Evolutionary conservation across 1,140 invertebrate genomes (phyloP), one percentile per base, ranked within the genome.

Genomic region (Aricia agestis): DNA sequence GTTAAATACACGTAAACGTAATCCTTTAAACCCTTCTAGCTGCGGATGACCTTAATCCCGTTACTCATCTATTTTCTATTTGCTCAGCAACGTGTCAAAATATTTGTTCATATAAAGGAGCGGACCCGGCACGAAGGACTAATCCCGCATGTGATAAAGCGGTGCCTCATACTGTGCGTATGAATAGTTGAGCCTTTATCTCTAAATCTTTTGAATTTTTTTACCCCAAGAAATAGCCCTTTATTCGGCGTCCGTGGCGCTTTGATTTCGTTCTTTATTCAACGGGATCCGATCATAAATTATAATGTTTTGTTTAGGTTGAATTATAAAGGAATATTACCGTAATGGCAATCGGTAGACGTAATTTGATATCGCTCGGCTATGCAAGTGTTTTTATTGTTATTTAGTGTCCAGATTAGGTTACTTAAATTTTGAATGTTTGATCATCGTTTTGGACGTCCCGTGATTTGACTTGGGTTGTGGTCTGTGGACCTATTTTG

Each of bases 131-230:
- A 78, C 78, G 82, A 81, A 81, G 73, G 75, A 72, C 80, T 91
- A 91, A 90, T 88, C 86, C 81, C 73, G 66, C 89, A 85, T 90
- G 85, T 91, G 86, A 88, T 89, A 91, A 91, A 91, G 81, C 87
- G 86, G 85, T 85, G 83, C 85, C 82, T 84, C 81, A 80, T 82
- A 82, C 84, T 80, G 79, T 82, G 80, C 76, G 74, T 81, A 83
- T 86, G 86, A 89, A 87, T 86, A 86, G 82, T 84, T 75, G 74
- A 82, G 78, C 78, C 82, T 88, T 87, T 89, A 89, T 90, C 84
- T 89, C 76, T 80, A 77, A 74, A 84, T 88, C 87, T 88, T 83
- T 86, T 77, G 77, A 81, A 77, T 82, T 84, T 86, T 87, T 86
- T 86, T 82, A 73, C 70, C 72, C 71, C 82, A 79, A 82, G 78